Evolutionary conservation across 2,888 invertebrate species (phyloP).

Genomic region (Agonum fuliginosum): DNA sequence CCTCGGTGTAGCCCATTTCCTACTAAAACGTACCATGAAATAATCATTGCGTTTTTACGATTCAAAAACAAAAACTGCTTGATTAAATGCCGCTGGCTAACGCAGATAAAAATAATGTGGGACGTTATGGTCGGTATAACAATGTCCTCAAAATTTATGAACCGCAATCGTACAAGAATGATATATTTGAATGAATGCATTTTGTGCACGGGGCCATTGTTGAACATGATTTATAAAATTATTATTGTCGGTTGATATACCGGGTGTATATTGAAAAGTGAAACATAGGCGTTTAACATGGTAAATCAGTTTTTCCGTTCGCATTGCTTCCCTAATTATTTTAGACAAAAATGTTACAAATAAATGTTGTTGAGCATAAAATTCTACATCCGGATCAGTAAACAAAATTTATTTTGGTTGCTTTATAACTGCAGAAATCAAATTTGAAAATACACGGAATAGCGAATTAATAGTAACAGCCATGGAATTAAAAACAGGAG

Average conservation of each 20-base stretch:
- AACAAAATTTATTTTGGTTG: no score
- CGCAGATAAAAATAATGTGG: slow-evolving; percentile 8
- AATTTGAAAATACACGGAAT: no score
- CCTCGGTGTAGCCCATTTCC: background rate
- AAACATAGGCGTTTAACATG: background rate
- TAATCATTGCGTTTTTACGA: slow-evolving; percentile 31
- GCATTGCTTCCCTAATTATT: background rate
- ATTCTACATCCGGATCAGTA: no score
- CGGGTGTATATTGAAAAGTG: no score
- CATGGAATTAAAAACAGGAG: no score
- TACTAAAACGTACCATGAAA: background rate
- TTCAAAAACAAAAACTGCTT: slow-evolving; percentile 25
- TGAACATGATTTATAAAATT: background rate
- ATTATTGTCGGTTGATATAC: no score
- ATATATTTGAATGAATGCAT: background rate
- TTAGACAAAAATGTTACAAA: no score
- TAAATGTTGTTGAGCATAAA: no score
- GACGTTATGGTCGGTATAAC: background rate
- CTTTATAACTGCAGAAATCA: no score
- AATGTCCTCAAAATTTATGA: slow-evolving; percentile 3
- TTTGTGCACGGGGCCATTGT: background rate
- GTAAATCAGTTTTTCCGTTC: background rate
- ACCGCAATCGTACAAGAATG: background rate
- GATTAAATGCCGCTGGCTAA: slow-evolving; percentile 25
- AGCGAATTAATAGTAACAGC: no score